phyloP scores from a whole-genome alignment of 2,113 vertebrate genomes.

The Brienomyrus brachyistius region DNA sequence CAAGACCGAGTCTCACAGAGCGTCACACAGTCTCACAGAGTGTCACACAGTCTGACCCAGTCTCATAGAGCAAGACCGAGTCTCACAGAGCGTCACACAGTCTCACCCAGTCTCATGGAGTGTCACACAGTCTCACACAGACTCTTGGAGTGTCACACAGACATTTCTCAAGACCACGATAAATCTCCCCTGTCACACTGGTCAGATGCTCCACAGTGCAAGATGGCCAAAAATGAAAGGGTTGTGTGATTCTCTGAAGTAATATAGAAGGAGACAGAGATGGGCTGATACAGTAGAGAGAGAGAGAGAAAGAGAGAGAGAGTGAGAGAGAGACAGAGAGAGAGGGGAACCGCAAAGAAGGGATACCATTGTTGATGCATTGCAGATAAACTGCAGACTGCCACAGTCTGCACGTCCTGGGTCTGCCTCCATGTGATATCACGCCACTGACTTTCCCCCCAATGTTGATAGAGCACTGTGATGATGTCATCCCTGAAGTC shows the following conservation, averaged over 20 bases:
- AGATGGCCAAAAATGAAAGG: background rate
- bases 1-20: background rate
- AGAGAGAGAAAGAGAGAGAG: background rate
- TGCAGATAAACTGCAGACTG: constrained; percentile 28
- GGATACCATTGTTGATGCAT: constrained; percentile 19
- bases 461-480: background rate
- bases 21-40: background rate
- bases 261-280: background rate
- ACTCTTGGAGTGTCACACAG: background rate
- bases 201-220: background rate
- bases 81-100: no score
- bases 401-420: background rate
- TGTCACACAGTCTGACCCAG: no score
- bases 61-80: no score
- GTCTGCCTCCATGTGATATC: background rate
- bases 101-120: background rate
- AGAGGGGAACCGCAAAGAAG: background rate
- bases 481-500: background rate
- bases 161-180: background rate
- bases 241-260: background rate
- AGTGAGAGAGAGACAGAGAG: background rate
- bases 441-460: background rate
- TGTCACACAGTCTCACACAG: background rate
- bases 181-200: background rate
- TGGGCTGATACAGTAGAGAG: background rate